phyloP scores from a whole-genome alignment of 2,797 vertebrate genomes.

The Hydrocynus forskahlii region DNA sequence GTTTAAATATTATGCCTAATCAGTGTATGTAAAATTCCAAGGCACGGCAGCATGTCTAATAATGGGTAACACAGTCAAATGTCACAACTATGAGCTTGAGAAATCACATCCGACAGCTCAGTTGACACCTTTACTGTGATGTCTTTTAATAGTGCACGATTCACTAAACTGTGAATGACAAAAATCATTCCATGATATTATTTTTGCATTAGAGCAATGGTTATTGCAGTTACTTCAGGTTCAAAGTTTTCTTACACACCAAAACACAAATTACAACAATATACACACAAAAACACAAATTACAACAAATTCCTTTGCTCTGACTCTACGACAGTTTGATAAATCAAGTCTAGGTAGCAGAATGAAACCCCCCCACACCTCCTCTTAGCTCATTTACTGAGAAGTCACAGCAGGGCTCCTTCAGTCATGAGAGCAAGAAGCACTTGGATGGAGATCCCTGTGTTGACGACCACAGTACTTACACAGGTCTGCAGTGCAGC shows the following conservation, averaged over 20 bases:
- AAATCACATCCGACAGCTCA: neutral
- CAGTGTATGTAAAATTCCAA: neutral
- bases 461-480: neutral
- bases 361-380: too few species aligned
- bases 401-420: neutral
- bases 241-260: neutral
- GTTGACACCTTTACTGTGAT: neutral
- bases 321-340: neutral
- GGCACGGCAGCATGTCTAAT: neutral
- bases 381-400: neutral
- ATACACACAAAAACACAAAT: neutral
- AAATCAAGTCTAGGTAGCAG: neutral
- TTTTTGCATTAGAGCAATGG: neutral
- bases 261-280: too few species aligned
- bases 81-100: neutral
- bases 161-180: neutral
- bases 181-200: neutral
- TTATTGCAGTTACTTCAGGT: neutral
- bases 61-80: neutral
- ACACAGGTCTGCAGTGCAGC: neutral
- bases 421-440: neutral
- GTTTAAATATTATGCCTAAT: too few species aligned
- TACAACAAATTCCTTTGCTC: neutral
- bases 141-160: neutral
- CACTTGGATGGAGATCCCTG: neutral